phyloP scores from a whole-genome alignment of 1,140 invertebrate species.

The Bombus pyrosoma region DNA sequence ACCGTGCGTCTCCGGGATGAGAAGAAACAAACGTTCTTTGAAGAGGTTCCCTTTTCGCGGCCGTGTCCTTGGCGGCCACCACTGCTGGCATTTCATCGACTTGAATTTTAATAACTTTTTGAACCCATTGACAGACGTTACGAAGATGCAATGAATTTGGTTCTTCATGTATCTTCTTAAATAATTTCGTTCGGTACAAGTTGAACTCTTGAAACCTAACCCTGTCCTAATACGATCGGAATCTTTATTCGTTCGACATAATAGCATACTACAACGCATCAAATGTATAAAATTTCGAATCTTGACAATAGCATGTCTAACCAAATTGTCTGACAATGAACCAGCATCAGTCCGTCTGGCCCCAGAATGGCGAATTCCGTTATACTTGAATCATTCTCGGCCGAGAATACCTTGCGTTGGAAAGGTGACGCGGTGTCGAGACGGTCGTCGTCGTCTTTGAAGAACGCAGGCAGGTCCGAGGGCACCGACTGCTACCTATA shows the following conservation, averaged over 20 bases:
- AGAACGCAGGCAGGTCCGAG: constrained; percentile 53
- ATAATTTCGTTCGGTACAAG: neutral
- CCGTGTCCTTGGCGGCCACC: no score
- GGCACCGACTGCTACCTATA: constrained; percentile 63
- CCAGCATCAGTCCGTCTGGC: no score
- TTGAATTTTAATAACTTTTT: constrained; percentile 5
- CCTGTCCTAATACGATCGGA: neutral
- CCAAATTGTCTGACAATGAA: no score
- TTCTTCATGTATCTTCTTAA: neutral
- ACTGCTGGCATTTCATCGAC: neutral
- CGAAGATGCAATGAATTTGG: neutral
- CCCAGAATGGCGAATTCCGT: constrained; percentile 53
- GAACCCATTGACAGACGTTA: neutral
- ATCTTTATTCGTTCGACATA: no score
- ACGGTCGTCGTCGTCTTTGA: constrained; percentile 20
- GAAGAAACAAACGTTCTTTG: constrained; percentile 52
- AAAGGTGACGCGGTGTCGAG: constrained; percentile 18
- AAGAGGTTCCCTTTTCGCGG: neutral
- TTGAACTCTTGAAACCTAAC: neutral
- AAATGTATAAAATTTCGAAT: neutral
- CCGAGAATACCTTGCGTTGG: constrained; percentile 65
- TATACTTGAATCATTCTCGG: constrained; percentile 60
- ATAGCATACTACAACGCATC: no score
- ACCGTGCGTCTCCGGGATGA: neutral
- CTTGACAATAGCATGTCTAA: no score